These are phyloP conservation scores for silkworm (Bombyx mori) DNA, from an alignment of 1,140 invertebrate species.

Conservation along the genomic window ASM3026992v2 NC_085126.1:1129501-1130000, in stretches of 20 bases:
- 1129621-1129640: constrained; percentile 77
- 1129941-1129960: constrained; percentile 83
- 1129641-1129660: too few species aligned
- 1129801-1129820: too few species aligned
- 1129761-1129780: too few species aligned
- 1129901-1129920: constrained; percentile 71
- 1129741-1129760: too few species aligned
- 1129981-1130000: constrained; percentile 75
- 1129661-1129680: too few species aligned
- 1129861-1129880: constrained; percentile 12
- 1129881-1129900: constrained; percentile 73
- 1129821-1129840: too few species aligned
- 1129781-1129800: too few species aligned
- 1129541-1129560: constrained; percentile 87
- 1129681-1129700: too few species aligned
- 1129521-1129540: constrained; percentile 78
- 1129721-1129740: too few species aligned
- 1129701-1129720: too few species aligned
- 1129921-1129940: constrained; percentile 74
- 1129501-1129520: constrained; percentile 76
- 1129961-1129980: constrained; percentile 77
- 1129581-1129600: constrained; percentile 84
- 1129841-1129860: too few species aligned
- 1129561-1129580: constrained; percentile 85
- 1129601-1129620: constrained; percentile 79